A percentile compares a stretch with the other conserved stretches of the same genome.
phyloP scores from a whole-genome alignment of 2,113 vertebrate species.

The Nematolebias whitei region DNA sequence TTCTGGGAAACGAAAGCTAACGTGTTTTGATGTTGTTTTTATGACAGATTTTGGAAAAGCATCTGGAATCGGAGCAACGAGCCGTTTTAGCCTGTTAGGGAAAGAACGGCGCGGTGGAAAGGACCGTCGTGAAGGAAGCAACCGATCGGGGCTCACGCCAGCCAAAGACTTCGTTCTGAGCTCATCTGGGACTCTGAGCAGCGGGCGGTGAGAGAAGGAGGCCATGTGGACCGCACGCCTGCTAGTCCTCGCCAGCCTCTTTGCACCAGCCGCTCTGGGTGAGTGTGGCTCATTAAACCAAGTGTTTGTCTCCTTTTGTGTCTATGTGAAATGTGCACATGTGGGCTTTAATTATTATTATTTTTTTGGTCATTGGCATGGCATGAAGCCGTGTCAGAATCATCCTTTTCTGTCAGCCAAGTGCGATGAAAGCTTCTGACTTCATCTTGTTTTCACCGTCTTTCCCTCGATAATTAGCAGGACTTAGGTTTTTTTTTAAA shows the following conservation, averaged over 20 bases:
- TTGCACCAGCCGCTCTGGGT: constrained; percentile 85
- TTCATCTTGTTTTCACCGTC: constrained; percentile 39
- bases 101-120: constrained; percentile 44
- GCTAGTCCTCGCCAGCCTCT: constrained; percentile 86
- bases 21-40: background rate
- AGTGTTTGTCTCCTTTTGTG: background rate
- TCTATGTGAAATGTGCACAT: constrained; percentile 21
- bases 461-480: constrained; percentile 55
- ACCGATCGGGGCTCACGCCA: constrained; percentile 30
- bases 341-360: background rate
- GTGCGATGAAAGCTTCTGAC: constrained; percentile 34
- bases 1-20: constrained; percentile 15
- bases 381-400: constrained; percentile 32
- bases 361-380: constrained; percentile 5
- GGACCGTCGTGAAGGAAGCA: constrained; percentile 42
- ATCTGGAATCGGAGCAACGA: constrained; percentile 24
- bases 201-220: constrained; percentile 77
- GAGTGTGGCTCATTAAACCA: constrained; percentile 66
- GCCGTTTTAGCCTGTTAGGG: constrained; percentile 19
- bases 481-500: background rate
- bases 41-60: constrained; percentile 37
- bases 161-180: constrained; percentile 63
- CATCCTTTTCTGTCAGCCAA: constrained; percentile 36
- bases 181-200: constrained; percentile 69
- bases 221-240: constrained; percentile 93